phyloP scores from a whole-genome alignment of 2,888 invertebrate genomes.

The Lepetodrilus schrolli region DNA sequence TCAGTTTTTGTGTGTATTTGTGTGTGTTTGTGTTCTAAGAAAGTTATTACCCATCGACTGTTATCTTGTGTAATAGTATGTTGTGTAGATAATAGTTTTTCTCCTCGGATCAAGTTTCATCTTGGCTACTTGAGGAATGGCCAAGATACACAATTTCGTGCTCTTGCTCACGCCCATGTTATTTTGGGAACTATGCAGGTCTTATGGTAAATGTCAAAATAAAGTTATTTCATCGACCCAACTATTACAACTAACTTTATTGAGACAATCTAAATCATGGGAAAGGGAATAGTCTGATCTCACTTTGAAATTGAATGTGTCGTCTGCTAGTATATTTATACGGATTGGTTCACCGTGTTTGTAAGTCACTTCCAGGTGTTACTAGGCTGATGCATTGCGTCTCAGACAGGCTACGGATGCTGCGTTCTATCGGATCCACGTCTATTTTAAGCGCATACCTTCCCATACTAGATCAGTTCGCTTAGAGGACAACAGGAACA shows the following conservation, averaged over 20 bases:
- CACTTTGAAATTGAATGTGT: too few species aligned
- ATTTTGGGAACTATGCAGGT: neutral
- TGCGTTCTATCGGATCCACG: neutral
- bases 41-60: neutral
- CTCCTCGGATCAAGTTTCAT: neutral
- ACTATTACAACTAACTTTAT: neutral
- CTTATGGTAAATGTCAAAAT: neutral
- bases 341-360: neutral
- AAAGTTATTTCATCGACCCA: neutral
- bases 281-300: too few species aligned
- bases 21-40: too few species aligned
- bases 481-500: constrained; percentile 11
- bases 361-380: neutral
- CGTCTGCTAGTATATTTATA: constrained; percentile 6
- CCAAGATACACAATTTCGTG: neutral
- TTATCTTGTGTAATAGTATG: neutral
- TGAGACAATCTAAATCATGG: too few species aligned
- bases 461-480: neutral
- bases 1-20: too few species aligned
- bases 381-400: too few species aligned
- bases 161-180: neutral
- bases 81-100: neutral
- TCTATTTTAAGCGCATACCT: constrained; percentile 21
- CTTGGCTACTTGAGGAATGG: constrained; percentile 4
- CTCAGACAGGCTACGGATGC: neutral